Conservation (phyloP, 2,888 invertebrate species). For the Cephus rjabovi region DNA sequence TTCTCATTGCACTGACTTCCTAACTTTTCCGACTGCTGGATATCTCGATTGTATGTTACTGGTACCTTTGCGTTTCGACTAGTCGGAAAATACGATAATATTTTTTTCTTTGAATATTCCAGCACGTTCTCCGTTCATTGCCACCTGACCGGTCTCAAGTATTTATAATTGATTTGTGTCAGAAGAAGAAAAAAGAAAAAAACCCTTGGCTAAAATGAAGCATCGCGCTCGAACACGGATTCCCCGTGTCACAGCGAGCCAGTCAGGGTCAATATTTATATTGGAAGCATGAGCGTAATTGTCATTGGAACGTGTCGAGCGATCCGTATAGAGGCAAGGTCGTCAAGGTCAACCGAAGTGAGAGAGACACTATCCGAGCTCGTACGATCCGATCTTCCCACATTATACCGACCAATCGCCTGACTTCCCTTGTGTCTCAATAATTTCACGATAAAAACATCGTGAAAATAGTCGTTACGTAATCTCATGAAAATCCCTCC, state of each 20-base stretch:
- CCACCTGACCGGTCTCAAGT: background rate
- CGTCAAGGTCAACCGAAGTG: slow-evolving; percentile 18
- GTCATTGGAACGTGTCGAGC: background rate
- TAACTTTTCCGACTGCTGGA: too few species aligned
- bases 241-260: background rate
- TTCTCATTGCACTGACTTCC: background rate
- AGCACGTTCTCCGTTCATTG: background rate
- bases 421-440: background rate
- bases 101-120: background rate
- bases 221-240: background rate
- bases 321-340: slow-evolving; percentile 15
- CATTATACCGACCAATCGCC: background rate
- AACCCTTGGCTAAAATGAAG: background rate
- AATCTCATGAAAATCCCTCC: background rate
- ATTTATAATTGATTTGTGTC: background rate
- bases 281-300: background rate
- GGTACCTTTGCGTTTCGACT: background rate
- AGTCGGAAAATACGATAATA: background rate
- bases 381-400: background rate
- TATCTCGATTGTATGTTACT: background rate
- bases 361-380: background rate
- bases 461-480: background rate
- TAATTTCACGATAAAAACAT: background rate
- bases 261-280: background rate
- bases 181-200: background rate